Percentiles rank a stretch among this genome's conserved stretches.
These are phyloP conservation scores for Lysiphlebus fabarum DNA, from an alignment of 1,140 invertebrate genomes.

Conservation along the genomic window DNA sequence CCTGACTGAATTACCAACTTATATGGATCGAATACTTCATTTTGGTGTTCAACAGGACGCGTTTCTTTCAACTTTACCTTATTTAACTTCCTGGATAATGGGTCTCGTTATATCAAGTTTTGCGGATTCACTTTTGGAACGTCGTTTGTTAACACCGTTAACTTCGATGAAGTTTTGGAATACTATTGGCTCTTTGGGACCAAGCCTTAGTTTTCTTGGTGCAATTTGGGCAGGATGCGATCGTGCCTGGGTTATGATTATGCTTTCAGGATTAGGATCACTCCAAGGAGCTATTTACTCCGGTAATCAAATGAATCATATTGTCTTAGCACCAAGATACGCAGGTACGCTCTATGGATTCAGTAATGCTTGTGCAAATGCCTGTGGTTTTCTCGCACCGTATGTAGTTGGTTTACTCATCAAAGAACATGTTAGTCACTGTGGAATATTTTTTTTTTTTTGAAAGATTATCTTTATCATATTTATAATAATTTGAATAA, in stretches of 20 bases:
- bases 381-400: slow-evolving; percentile 83
- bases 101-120: slow-evolving; percentile 68
- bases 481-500: no score
- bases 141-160: slow-evolving; percentile 61
- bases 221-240: slow-evolving; percentile 77
- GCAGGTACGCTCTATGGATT: slow-evolving; percentile 86
- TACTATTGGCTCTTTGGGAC: slow-evolving; percentile 68
- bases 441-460: slow-evolving; percentile 10
- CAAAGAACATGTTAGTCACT: slow-evolving; percentile 62
- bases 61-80: slow-evolving; percentile 48
- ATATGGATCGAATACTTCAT: slow-evolving; percentile 88
- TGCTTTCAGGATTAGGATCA: slow-evolving; percentile 69
- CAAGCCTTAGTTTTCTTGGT: slow-evolving; percentile 70
- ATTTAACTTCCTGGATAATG: slow-evolving; percentile 61
- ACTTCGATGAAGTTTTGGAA: slow-evolving; percentile 76
- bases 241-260: slow-evolving; percentile 64
- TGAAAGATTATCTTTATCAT: no score
- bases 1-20: slow-evolving; percentile 88
- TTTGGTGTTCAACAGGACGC: slow-evolving; percentile 71
- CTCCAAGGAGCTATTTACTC: slow-evolving; percentile 73
- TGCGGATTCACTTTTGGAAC: slow-evolving; percentile 67
- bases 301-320: slow-evolving; percentile 84
- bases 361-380: slow-evolving; percentile 82
- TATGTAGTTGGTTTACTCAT: slow-evolving; percentile 73
- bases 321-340: slow-evolving; percentile 79